phyloP scores from a whole-genome alignment of 2,113 vertebrate species.

The Chaenocephalus aceratus region DNA sequence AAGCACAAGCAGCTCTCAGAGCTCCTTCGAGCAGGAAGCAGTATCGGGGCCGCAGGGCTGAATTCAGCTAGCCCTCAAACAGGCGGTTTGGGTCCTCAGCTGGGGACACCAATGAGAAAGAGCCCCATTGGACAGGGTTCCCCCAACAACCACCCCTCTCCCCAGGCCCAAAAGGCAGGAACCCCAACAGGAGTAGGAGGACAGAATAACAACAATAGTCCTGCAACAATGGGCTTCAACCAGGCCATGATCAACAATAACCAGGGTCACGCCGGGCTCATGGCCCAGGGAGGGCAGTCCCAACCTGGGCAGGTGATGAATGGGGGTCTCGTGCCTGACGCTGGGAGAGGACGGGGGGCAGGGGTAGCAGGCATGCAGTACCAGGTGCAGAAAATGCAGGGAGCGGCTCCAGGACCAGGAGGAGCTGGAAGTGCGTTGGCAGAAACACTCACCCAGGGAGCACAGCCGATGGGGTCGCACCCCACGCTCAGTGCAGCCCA shows the following conservation, averaged over 20 bases:
- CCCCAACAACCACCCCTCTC: slow-evolving; percentile 89
- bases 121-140: slow-evolving; percentile 92
- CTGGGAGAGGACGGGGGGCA: slow-evolving; percentile 91
- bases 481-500: slow-evolving; percentile 86
- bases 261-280: slow-evolving; percentile 88
- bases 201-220: slow-evolving; percentile 80
- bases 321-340: slow-evolving; percentile 91
- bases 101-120: slow-evolving; percentile 84
- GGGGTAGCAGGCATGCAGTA: slow-evolving; percentile 88
- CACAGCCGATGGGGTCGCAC: slow-evolving; percentile 91
- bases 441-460: slow-evolving; percentile 94
- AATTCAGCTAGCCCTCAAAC: slow-evolving; percentile 89
- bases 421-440: slow-evolving; percentile 90
- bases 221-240: slow-evolving; percentile 92
- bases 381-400: slow-evolving; percentile 86
- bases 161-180: slow-evolving; percentile 93
- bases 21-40: slow-evolving; percentile 91
- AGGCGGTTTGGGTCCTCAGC: slow-evolving; percentile 83
- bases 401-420: slow-evolving; percentile 66
- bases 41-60: slow-evolving; percentile 85
- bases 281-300: slow-evolving; percentile 89
- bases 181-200: slow-evolving; percentile 87
- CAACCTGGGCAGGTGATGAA: slow-evolving; percentile 95
- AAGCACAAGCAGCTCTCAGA: slow-evolving; percentile 99
- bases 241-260: slow-evolving; percentile 93